Base-by-base conservation (phyloP, 64 coral and sea anemone genomes). In the Montipora capricornis region DNA sequence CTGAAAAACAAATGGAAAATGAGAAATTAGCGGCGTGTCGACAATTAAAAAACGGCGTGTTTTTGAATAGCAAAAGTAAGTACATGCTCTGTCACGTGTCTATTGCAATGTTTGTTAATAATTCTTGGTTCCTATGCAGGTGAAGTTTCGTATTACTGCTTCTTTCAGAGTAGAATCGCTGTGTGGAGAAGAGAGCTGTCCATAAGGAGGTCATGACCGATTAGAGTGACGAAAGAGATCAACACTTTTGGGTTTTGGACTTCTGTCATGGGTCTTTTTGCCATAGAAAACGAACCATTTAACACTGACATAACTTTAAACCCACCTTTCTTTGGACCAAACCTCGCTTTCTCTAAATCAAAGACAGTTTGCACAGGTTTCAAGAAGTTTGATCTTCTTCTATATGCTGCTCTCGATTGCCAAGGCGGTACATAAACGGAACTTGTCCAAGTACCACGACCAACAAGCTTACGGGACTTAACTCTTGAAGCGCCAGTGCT, bases 351-450 rank as follows among this genome's bases (percentile, higher is more conserved):
- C 4, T 83, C 81, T 7, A 45, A 8, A 49, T 78, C 76, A 8
- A 17, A 78, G 4, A 19, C 45, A 9, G 76, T 49, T 78, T 4
- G 15, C 0, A 16, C 76, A 15, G 47, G 6, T 49, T 17, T 14
- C 13, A 83, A 46, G 5, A 10, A 37, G 15, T 4, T 60, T 12
- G 24, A 1, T 70, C 62, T 71, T 49, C 15, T 85, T 11, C 64
- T 71, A 20, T 20, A 4, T 37, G 9, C 19, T 5, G 0, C 9
- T n/a, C 8, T 71, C 15, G 44, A 6, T 70, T 49, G 44, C 82
- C 82, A 71, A 11, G 64, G 82, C 3, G 64, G 82, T 4, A 71
- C 82, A 85, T 85, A 85, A 50, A 44, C 64, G 19, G 64, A 64
- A 0, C 62, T 71, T 4, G 62, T 37, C 82, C 82, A 85, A 9